A percentile compares a stretch with the other conserved stretches of the same genome.
Evolutionary conservation across 1,140 invertebrate genomes (phyloP).

Genomic region (Venustaconcha ellipsiformis): DNA sequence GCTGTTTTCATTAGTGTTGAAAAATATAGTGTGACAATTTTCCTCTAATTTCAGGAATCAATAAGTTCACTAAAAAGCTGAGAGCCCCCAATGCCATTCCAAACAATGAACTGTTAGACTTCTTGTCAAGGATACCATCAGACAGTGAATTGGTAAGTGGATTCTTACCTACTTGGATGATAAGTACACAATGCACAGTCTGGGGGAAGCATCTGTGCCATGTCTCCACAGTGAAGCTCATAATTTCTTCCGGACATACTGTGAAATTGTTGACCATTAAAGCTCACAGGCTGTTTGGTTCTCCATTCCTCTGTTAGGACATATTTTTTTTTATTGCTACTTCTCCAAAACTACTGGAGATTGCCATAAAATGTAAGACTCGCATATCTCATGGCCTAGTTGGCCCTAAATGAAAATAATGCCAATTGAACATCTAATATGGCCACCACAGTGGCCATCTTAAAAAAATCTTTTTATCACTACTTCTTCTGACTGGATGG

Average conservation of each 20-base stretch:
- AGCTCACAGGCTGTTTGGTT: neutral
- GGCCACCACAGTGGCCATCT: too few species aligned
- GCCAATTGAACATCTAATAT: too few species aligned
- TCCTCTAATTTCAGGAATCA: constrained; percentile 73
- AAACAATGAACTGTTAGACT: constrained; percentile 97
- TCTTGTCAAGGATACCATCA: constrained; percentile 95
- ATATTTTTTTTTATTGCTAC: neutral
- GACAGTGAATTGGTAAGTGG: constrained; percentile 84
- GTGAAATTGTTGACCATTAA: neutral
- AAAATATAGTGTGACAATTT: neutral
- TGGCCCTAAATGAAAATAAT: too few species aligned
- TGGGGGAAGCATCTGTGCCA: neutral
- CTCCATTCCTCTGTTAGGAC: neutral
- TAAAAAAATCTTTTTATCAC: too few species aligned
- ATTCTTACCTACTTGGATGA: neutral
- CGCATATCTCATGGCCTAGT: too few species aligned
- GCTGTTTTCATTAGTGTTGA: neutral
- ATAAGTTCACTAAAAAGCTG: constrained; percentile 96
- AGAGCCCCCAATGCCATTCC: constrained; percentile 93
- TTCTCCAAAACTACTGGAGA: too few species aligned
- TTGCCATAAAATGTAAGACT: too few species aligned
- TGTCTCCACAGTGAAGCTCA: neutral
- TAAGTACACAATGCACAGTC: neutral
- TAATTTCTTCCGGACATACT: neutral
- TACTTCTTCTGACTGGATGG: too few species aligned